phyloP scores from a whole-genome alignment of 2,113 vertebrate genomes.

The Myotis lucifugus region DNA sequence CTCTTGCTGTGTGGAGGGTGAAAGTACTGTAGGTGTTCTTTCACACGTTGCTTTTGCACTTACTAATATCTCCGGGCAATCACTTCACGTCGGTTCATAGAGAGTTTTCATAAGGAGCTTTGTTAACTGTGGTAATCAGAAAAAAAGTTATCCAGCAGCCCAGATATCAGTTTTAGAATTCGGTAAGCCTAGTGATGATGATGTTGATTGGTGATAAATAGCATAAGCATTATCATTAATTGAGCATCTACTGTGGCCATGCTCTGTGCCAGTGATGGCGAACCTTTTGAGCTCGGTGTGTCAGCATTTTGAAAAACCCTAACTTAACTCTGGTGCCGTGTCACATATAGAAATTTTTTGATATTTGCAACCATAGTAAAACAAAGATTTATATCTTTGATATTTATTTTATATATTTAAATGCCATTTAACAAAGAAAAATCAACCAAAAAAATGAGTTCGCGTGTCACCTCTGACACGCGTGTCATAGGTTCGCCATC shows the following conservation, averaged over 20 bases:
- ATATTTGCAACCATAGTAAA: no score
- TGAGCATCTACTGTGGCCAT: background rate
- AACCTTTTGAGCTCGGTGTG: no score
- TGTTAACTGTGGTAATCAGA: background rate
- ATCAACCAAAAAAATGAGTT: no score
- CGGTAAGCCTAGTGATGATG: accelerated
- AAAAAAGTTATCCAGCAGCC: background rate
- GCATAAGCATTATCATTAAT: background rate
- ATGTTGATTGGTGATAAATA: background rate
- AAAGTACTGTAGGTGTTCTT: background rate
- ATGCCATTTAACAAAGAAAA: no score
- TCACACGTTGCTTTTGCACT: background rate
- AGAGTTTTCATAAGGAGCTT: background rate
- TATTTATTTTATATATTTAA: no score
- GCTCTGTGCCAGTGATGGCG: background rate
- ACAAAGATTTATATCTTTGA: no score
- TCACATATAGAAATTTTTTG: no score
- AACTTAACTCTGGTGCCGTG: no score
- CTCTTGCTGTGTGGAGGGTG: background rate
- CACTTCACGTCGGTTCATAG: background rate
- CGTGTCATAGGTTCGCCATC: no score
- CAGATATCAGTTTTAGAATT: background rate
- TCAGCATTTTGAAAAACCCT: no score
- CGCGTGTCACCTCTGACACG: no score
- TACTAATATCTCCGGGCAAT: background rate